Evolutionary conservation across 2,888 invertebrate species (phyloP).

Genomic region (Rosalia funebris): DNA sequence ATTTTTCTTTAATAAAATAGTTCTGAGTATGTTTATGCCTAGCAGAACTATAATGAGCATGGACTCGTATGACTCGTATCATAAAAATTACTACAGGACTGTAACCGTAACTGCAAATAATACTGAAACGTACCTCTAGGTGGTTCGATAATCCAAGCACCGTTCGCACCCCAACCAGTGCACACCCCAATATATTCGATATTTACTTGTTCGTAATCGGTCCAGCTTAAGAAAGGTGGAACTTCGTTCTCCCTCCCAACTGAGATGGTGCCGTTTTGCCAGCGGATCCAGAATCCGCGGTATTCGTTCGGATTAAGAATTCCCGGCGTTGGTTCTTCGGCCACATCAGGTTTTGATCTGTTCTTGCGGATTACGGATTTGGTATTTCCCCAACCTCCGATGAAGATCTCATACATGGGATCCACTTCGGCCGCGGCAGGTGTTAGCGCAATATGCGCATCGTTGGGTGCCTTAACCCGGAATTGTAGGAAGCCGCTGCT

Average conservation of each 20-base stretch:
- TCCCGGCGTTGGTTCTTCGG: constrained; percentile 74
- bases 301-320: constrained; percentile 79
- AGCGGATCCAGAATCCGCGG: constrained; percentile 84
- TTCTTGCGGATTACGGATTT: constrained; percentile 87
- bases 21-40: too few relatives aligned
- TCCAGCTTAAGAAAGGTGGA: constrained; percentile 79
- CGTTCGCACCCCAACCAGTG: constrained; percentile 87
- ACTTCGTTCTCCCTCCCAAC: constrained; percentile 68
- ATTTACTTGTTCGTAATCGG: constrained; percentile 76
- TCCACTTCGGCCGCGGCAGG: constrained; percentile 75
- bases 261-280: constrained; percentile 70
- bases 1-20: too few relatives aligned
- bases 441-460: constrained; percentile 87
- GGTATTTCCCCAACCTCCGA: constrained; percentile 89
- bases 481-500: constrained; percentile 77
- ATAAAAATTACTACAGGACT: too few relatives aligned
- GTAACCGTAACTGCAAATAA: too few relatives aligned
- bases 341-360: constrained; percentile 68
- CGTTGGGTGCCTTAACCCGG: constrained; percentile 80
- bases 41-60: too few relatives aligned
- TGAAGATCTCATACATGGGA: constrained; percentile 87
- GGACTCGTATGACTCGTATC: too few relatives aligned
- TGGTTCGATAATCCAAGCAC: constrained; percentile 81
- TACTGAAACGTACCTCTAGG: constrained; percentile 40
- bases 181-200: constrained; percentile 82